Conservation (phyloP, 2,797 vertebrate genomes). For the Bradypodion ventrale region DNA sequence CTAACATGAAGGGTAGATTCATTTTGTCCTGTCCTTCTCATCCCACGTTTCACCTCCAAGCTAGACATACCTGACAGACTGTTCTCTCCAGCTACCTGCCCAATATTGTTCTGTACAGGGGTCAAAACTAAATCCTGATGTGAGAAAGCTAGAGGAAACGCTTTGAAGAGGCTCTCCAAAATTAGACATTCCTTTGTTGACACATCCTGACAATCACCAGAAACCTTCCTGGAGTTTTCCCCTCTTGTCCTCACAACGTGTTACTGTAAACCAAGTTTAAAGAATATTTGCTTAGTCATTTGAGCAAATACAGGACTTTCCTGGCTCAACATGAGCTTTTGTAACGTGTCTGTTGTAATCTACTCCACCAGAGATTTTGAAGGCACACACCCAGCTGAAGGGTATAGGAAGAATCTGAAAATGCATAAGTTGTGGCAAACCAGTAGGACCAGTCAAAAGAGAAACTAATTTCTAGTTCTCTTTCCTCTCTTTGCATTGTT, state of each 20-base stretch:
- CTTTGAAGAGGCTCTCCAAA: conserved; percentile 33
- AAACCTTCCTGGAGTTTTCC: conserved; percentile 52
- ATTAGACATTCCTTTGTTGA: conserved; percentile 60
- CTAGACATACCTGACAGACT: no score
- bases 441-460: conserved; percentile 33
- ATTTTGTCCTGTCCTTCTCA: background rate
- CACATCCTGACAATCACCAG: conserved; percentile 59
- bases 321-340: conserved; percentile 61
- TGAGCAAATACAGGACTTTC: conserved; percentile 54
- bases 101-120: background rate
- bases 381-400: conserved; percentile 36
- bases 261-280: conserved; percentile 54
- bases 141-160: background rate
- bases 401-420: conserved; percentile 45
- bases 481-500: background rate
- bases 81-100: no score
- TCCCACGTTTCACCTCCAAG: no score
- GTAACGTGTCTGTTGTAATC: conserved; percentile 67
- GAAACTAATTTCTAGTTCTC: conserved; percentile 26
- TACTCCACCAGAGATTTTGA: conserved; percentile 65
- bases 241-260: conserved; percentile 42
- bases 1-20: background rate
- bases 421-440: conserved; percentile 47
- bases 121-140: background rate
- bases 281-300: conserved; percentile 64